Evolutionary conservation across 2,113 vertebrate genomes (phyloP).

Genomic region (Argyrosomus japonicus): DNA sequence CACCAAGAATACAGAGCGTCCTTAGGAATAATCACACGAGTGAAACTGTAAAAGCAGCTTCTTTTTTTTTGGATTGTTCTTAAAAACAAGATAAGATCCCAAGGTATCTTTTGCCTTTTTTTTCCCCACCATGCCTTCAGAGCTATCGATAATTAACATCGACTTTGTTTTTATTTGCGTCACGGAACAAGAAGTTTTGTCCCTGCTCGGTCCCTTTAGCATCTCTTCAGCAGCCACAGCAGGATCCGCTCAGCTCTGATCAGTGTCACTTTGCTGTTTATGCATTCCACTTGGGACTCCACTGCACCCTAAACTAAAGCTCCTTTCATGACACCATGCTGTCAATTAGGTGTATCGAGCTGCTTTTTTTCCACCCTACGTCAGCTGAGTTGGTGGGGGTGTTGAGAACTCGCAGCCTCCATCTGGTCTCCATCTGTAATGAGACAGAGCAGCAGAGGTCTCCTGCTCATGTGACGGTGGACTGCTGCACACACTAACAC

Average conservation of each 20-base stretch:
- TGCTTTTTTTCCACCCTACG: conserved; percentile 16
- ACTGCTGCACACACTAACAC: conserved; percentile 25
- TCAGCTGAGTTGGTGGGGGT: conserved; percentile 41
- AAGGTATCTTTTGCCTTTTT: conserved; percentile 23
- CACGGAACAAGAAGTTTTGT: conserved; percentile 37
- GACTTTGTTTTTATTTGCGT: conserved; percentile 31
- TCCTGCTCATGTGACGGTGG: conserved; percentile 12
- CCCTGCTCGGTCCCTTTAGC: conserved; percentile 5
- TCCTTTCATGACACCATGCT: conserved; percentile 55
- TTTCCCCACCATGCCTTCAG: background rate
- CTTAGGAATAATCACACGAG: conserved; percentile 28
- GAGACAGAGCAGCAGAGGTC: conserved; percentile 19
- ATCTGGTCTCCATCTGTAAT: conserved; percentile 72
- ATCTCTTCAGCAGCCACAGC: conserved; percentile 15
- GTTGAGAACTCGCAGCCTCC: conserved; percentile 52
- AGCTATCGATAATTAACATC: conserved; percentile 48
- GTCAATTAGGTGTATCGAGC: conserved; percentile 68
- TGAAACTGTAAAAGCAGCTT: conserved; percentile 4
- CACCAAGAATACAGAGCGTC: background rate
- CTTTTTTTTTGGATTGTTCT: conserved; percentile 32
- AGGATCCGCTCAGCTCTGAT: conserved; percentile 49
- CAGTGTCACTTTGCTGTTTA: conserved; percentile 54
- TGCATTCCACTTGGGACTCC: conserved; percentile 62
- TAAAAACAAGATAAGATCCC: conserved; percentile 9
- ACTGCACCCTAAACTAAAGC: conserved; percentile 41